A percentile compares a stretch with the other conserved stretches of the same genome.
Evolutionary conservation across 2,113 vertebrate genomes (phyloP).

Genomic region (Rostratula benghalensis): DNA sequence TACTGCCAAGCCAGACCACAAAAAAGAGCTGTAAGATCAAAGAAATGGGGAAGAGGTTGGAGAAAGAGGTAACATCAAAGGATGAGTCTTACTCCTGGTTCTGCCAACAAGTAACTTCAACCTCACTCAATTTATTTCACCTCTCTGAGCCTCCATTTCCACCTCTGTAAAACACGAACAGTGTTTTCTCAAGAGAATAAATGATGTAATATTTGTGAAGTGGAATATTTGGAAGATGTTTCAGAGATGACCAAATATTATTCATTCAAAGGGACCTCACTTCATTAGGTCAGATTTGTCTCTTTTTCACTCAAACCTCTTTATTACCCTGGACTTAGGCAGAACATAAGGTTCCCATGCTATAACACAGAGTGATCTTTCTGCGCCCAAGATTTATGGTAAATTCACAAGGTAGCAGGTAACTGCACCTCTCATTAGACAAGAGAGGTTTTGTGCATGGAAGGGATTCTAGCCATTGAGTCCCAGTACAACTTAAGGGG

Average conservation of each 20-base stretch:
- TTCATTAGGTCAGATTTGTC: not conserved
- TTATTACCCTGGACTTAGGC: not conserved
- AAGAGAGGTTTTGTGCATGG: not conserved
- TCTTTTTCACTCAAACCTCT: not conserved
- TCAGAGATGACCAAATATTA: not conserved
- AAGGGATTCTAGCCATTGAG: not conserved
- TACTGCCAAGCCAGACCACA: conserved; percentile 16
- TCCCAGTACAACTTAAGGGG: not conserved
- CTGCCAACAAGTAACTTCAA: conserved; percentile 7
- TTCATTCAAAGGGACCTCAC: not conserved
- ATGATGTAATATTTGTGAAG: not conserved
- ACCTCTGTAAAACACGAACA: not conserved
- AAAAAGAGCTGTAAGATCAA: conserved; percentile 34
- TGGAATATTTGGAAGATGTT: not conserved
- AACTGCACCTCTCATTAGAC: not conserved
- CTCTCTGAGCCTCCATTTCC: not conserved
- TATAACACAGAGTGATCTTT: not conserved
- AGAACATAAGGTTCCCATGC: not conserved
- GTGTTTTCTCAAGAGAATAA: not conserved
- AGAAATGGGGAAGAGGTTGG: not conserved
- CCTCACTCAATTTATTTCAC: not conserved
- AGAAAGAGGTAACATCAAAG: conserved; percentile 41
- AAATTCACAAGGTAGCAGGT: not conserved
- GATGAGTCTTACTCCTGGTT: not conserved
- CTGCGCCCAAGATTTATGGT: not conserved